Base-by-base conservation (phyloP, 1,140 invertebrate genomes). In the Chironomus striatipennis region DNA sequence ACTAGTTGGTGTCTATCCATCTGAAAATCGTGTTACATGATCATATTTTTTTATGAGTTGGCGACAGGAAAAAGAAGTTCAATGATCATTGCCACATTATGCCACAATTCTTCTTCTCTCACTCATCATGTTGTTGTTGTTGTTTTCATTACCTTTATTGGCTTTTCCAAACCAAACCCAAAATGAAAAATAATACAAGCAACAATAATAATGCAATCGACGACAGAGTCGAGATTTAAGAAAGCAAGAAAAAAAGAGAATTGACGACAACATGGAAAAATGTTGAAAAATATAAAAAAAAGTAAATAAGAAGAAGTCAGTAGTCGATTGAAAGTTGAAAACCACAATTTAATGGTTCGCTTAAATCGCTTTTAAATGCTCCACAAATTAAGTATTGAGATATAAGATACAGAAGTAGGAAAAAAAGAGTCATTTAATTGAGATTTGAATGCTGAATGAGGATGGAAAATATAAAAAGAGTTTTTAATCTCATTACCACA, bases 301-400 rank as follows among this genome's bases (percentile, higher is more conserved):
- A 47, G 43, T 15, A 57, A 20, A 17, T 3, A 70, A 70, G 64
- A 70, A 70, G 65, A 70, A 70, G 20, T 17, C 43, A 47, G 43
- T 15, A 15, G 8, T 9, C 64, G 64, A 70, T 70, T 70, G 65
- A 70, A 70, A 70, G 65, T 70, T 70, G 65, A 20, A 70, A 70
- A 70, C 65, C 65, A 21, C 65, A 70, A 20, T 70, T 70, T 70
- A 17, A 20, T 70, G 65, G 20, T 18, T 57, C 12, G 47, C 24
- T 34, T 34, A 34, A 34, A 34, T 34, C 24, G 24, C 24, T 34
- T 34, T 34, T 5, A 34, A 34, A 34, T 34, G 24, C 24, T 34
- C 24, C 24, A 34, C 24, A 34, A 34, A 34, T 34, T 34, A 34
- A 34, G 24, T 34, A 34, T 34, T 34, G 24, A 34, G 24, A 34